phyloP scores from a whole-genome alignment of 2,797 vertebrate species.

The Serranus cabrilla region DNA sequence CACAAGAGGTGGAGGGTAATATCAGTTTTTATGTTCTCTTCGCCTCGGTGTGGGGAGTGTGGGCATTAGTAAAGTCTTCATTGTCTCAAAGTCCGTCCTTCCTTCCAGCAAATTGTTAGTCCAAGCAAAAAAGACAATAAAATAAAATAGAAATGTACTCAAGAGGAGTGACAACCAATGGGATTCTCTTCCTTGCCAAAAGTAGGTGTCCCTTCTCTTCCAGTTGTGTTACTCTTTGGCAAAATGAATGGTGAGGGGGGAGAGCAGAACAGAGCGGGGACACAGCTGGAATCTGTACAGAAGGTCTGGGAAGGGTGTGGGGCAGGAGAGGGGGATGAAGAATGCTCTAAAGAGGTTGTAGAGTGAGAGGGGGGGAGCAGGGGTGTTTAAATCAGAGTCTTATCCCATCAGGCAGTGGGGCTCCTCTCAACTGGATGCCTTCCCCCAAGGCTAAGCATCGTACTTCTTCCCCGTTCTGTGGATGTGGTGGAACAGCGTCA shows the following conservation, averaged over 20 bases:
- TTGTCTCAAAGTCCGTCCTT: slow-evolving; percentile 63
- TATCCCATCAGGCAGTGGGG: slow-evolving; percentile 76
- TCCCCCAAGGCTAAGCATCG: slow-evolving; percentile 87
- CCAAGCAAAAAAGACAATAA: slow-evolving; percentile 55
- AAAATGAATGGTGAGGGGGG: slow-evolving; percentile 84
- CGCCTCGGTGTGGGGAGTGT: slow-evolving; percentile 59
- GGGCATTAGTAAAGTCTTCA: slow-evolving; percentile 80
- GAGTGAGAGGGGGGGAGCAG: slow-evolving; percentile 43
- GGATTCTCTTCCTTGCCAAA: slow-evolving; percentile 72
- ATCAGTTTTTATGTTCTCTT: slow-evolving; percentile 69
- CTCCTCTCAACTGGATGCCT: slow-evolving; percentile 59
- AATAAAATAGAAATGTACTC: slow-evolving; percentile 53
- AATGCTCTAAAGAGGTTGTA: slow-evolving; percentile 64
- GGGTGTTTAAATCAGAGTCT: slow-evolving; percentile 76
- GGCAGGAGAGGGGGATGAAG: slow-evolving; percentile 8
- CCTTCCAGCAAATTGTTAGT: slow-evolving; percentile 81
- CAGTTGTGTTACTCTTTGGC: slow-evolving; percentile 86
- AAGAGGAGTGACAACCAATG: slow-evolving; percentile 68
- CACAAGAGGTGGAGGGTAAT: slow-evolving; percentile 43
- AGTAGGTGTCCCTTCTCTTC: slow-evolving; percentile 72
- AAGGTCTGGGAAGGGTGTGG: slow-evolving; percentile 63
- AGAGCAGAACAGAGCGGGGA: slow-evolving; percentile 71
- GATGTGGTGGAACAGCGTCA: slow-evolving; percentile 98
- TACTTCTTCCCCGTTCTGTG: slow-evolving; percentile 98
- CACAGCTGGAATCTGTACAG: slow-evolving; percentile 79